These are phyloP conservation scores for Nyctereutes procyonoides DNA, from an alignment of 2,113 vertebrate genomes.

Conservation along the genomic window DNA sequence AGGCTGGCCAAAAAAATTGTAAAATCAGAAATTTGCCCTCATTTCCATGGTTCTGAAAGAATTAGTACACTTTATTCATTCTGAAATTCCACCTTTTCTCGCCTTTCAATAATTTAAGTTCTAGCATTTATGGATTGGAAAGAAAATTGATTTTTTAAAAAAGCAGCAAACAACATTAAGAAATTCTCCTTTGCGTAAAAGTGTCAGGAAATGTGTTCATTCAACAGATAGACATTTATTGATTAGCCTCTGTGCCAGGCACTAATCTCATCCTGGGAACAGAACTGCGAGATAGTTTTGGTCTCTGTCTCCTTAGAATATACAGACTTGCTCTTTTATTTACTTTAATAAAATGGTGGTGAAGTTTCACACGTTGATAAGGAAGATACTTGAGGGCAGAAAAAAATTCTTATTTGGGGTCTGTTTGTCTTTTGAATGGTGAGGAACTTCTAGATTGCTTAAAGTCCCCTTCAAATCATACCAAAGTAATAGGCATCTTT, in stretches of 20 bases:
- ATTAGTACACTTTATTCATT: background rate
- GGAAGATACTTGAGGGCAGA: conserved; percentile 32
- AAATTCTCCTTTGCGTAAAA: conserved; percentile 19
- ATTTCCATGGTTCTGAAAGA: conserved; percentile 7
- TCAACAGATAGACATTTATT: background rate
- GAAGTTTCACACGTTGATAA: background rate
- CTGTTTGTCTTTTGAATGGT: background rate
- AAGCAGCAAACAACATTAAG: background rate
- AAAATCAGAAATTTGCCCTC: conserved; percentile 29
- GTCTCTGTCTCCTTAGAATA: background rate
- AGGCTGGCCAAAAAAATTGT: background rate
- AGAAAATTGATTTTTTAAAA: background rate
- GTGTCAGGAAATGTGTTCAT: background rate
- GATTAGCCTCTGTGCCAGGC: background rate
- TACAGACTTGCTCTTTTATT: conserved; percentile 18
- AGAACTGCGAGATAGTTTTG: background rate
- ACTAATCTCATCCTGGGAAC: background rate
- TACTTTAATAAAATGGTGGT: background rate
- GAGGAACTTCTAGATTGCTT: conserved; percentile 15
- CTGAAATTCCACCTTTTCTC: background rate
- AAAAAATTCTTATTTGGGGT: background rate
- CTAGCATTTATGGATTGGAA: background rate
- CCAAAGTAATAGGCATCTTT: background rate
- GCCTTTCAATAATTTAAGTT: conserved; percentile 35
- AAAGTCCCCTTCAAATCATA: background rate